A percentile compares a stretch with the other conserved stretches of the same genome.
phyloP scores from a whole-genome alignment of 2,113 vertebrate genomes.

The Orientallactaga bullata region DNA sequence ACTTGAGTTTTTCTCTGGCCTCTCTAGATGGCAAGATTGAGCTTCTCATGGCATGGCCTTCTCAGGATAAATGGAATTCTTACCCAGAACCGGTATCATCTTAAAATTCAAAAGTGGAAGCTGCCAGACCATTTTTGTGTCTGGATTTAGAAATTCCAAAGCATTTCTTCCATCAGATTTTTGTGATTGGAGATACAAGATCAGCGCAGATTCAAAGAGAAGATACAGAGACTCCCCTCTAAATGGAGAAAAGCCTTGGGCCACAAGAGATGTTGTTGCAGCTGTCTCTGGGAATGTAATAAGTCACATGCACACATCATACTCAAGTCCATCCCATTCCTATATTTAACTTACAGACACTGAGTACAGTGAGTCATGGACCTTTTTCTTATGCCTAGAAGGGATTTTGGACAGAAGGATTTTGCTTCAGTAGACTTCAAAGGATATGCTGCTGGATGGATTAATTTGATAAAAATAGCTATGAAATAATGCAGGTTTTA shows the following conservation, averaged over 20 bases:
- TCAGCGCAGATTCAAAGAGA: background rate
- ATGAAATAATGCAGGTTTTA: background rate
- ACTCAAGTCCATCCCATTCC: background rate
- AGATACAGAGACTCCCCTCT: background rate
- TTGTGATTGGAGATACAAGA: background rate
- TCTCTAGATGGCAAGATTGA: background rate
- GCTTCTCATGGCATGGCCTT: background rate
- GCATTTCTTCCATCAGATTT: background rate
- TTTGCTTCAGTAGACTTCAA: background rate
- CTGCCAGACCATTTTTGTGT: background rate
- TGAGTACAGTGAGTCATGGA: background rate
- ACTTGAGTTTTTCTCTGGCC: background rate
- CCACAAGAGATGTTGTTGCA: background rate
- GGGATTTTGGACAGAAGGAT: background rate
- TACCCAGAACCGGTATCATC: background rate
- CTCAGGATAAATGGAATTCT: background rate
- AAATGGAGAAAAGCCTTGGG: background rate
- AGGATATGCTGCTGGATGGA: background rate
- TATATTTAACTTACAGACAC: background rate
- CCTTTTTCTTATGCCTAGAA: background rate
- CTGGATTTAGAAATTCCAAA: background rate
- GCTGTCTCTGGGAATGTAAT: background rate
- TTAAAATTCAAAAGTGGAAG: background rate
- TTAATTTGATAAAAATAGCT: background rate
- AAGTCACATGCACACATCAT: too few relatives aligned